Conservation (phyloP, 2,113 vertebrate species). For the Chaetodon auriga region DNA sequence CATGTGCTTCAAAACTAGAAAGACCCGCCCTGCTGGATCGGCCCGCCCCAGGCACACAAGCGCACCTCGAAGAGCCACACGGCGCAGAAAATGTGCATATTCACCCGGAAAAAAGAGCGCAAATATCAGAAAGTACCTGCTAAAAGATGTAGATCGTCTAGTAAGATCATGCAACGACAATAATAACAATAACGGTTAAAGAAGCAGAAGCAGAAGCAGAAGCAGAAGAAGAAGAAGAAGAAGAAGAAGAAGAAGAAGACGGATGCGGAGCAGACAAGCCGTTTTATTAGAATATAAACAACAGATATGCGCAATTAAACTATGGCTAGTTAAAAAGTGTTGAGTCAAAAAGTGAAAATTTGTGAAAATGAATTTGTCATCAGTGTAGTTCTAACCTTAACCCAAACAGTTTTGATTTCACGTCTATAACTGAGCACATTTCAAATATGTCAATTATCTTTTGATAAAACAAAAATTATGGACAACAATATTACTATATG, state of each 20-base stretch:
- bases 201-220: no score
- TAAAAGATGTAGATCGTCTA: neutral
- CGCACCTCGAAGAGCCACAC: neutral
- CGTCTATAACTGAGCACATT: neutral
- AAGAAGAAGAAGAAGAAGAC: no score
- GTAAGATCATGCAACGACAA: neutral
- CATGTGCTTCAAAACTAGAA: constrained; percentile 47
- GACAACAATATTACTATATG: neutral
- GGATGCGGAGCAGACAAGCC: no score
- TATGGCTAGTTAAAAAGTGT: no score
- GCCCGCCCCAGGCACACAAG: constrained; percentile 34
- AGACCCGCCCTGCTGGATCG: constrained; percentile 47
- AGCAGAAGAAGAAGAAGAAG: no score
- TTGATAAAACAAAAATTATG: neutral
- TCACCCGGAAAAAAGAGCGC: neutral
- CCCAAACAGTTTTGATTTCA: neutral
- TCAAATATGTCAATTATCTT: neutral
- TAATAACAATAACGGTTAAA: neutral
- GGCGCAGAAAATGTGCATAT: constrained; percentile 43
- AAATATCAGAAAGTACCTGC: neutral
- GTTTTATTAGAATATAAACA: no score
- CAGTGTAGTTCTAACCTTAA: neutral
- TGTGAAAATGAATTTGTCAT: no score
- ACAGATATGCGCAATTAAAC: no score
- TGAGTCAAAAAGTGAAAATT: no score